Evolutionary conservation across 2,797 vertebrate genomes (phyloP).

Genomic region (Todus mexicanus): DNA sequence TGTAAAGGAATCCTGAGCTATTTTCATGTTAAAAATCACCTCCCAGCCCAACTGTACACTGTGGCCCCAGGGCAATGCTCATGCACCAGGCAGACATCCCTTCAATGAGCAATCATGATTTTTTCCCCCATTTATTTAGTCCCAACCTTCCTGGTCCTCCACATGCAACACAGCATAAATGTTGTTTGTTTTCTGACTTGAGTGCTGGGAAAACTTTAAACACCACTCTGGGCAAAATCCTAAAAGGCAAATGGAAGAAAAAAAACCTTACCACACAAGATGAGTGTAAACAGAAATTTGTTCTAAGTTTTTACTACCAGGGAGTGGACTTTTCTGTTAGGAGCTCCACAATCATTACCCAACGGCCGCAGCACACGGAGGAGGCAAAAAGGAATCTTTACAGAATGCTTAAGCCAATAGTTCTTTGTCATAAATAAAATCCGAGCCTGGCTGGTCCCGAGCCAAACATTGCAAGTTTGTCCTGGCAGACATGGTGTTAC

Average conservation of each 20-base stretch:
- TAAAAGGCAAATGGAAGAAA: not conserved
- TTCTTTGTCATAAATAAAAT: conserved; percentile 35
- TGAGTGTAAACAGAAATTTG: not conserved
- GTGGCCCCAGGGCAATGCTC: not conserved
- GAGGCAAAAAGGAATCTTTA: not conserved
- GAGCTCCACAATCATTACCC: not conserved
- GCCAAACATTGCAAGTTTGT: conserved; percentile 13
- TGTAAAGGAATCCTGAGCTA: not conserved
- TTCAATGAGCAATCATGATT: not conserved
- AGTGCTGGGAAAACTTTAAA: not conserved
- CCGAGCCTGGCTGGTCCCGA: not conserved
- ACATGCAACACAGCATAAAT: not conserved
- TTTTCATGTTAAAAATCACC: not conserved
- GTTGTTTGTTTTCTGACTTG: not conserved
- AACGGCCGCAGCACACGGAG: not conserved
- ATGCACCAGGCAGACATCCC: not conserved
- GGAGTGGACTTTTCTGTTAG: not conserved
- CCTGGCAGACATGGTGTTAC: conserved; percentile 21
- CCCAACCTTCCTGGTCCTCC: not conserved
- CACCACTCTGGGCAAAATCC: not conserved
- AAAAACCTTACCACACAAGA: not conserved
- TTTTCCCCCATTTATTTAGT: not conserved
- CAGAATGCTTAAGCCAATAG: not conserved
- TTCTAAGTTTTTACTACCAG: not conserved
- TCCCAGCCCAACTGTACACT: not conserved